phyloP scores from a whole-genome alignment of 2,797 vertebrate genomes.

The Botia kubotai region DNA sequence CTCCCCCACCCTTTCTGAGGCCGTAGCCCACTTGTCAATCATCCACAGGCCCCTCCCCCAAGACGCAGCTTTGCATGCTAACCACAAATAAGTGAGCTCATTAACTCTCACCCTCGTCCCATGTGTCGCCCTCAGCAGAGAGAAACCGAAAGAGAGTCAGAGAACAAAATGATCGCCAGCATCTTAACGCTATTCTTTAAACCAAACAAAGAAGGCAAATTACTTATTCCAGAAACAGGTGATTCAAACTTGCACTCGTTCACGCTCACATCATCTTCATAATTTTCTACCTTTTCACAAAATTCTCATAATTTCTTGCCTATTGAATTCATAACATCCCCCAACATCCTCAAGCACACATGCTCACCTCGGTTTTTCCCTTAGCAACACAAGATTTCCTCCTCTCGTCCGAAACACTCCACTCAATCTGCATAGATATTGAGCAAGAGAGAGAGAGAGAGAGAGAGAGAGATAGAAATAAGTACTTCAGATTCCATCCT shows the following conservation, averaged over 20 bases:
- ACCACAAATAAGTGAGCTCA: slow-evolving; percentile 59
- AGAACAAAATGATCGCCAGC: neutral
- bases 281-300: neutral
- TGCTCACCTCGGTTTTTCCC: slow-evolving; percentile 76
- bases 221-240: neutral
- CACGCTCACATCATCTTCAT: neutral
- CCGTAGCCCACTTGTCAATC: slow-evolving; percentile 56
- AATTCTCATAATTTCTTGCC: slow-evolving; percentile 61
- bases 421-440: slow-evolving; percentile 57
- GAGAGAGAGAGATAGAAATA: neutral
- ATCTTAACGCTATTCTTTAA: neutral
- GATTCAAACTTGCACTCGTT: neutral
- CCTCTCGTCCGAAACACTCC: slow-evolving; percentile 57
- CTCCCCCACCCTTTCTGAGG: slow-evolving; percentile 29
- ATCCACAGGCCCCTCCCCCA: slow-evolving; percentile 43
- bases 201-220: neutral
- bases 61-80: slow-evolving; percentile 36
- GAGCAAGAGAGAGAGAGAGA: neutral
- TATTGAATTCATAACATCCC: neutral
- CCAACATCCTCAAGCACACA: slow-evolving; percentile 13
- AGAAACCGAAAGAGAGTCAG: neutral
- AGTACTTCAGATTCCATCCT: slow-evolving; percentile 8
- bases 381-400: slow-evolving; percentile 81
- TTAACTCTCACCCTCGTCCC: slow-evolving; percentile 53
- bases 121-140: slow-evolving; percentile 22